phyloP scores from a whole-genome alignment of 2,888 invertebrate genomes.

The Chouioia cunea region DNA sequence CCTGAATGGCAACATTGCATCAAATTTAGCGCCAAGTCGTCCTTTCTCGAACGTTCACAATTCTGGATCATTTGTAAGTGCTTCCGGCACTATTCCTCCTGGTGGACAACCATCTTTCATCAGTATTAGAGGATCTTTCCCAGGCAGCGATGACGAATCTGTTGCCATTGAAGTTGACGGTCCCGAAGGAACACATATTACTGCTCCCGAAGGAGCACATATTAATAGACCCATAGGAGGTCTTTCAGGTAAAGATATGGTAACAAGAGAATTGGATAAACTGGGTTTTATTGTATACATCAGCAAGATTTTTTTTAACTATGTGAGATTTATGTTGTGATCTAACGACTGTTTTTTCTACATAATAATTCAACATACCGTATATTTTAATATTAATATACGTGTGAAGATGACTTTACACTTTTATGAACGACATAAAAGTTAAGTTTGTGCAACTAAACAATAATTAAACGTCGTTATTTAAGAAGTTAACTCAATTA shows the following conservation, averaged over 20 bases:
- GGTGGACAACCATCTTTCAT: conserved; percentile 7
- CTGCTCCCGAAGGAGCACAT: neutral
- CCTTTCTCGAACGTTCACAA: too few relatives aligned
- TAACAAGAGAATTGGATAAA: neutral
- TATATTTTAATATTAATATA: too few relatives aligned
- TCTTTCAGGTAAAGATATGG: conserved; percentile 32
- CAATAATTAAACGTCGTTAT: too few relatives aligned
- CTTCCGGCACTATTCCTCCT: neutral
- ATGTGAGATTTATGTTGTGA: conserved; percentile 9
- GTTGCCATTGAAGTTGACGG: conserved; percentile 43
- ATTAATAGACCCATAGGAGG: neutral
- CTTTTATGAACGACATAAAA: too few relatives aligned
- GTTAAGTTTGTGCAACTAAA: too few relatives aligned
- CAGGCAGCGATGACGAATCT: conserved; percentile 21
- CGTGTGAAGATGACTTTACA: too few relatives aligned
- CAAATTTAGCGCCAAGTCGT: too few relatives aligned
- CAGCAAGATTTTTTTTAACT: neutral
- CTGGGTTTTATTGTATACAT: neutral
- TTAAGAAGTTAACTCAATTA: too few relatives aligned
- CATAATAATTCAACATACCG: too few relatives aligned
- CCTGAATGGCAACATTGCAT: too few relatives aligned
- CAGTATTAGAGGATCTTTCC: conserved; percentile 33
- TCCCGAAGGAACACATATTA: neutral
- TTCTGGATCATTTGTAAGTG: too few relatives aligned
- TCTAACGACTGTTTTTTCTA: neutral